phyloP scores from a whole-genome alignment of 2,888 invertebrate genomes.

The Meteorus cinctellus region DNA sequence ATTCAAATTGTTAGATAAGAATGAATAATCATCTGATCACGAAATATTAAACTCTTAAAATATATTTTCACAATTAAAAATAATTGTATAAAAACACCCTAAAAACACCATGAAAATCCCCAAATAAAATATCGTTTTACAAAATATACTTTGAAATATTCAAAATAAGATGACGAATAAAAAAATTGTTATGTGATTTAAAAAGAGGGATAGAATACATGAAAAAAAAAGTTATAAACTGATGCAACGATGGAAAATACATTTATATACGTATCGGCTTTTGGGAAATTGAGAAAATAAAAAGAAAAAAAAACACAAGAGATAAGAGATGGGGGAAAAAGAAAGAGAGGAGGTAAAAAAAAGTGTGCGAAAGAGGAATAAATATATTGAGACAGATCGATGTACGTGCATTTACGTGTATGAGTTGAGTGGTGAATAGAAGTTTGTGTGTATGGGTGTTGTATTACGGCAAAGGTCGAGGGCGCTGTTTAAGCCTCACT shows the following conservation, averaged over 20 bases:
- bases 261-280: background rate
- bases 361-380: background rate
- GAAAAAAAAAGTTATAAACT: background rate
- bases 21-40: too few species aligned
- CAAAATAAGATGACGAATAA: background rate
- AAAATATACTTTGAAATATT: background rate
- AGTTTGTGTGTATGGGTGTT: background rate
- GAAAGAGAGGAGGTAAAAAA: background rate
- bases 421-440: background rate
- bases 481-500: background rate
- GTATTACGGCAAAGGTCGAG: slow-evolving; percentile 9
- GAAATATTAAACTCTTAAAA: too few species aligned
- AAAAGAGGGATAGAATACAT: background rate
- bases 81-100: too few species aligned
- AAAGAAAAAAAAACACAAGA: background rate
- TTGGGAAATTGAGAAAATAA: background rate
- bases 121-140: background rate
- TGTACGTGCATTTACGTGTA: background rate
- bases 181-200: background rate
- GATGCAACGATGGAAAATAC: background rate
- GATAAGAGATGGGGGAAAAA: background rate
- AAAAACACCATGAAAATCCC: too few species aligned
- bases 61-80: too few species aligned
- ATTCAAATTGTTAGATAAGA: too few species aligned
- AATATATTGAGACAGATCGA: background rate